These are phyloP conservation scores for Anas platyrhynchos DNA, from an alignment of 2,113 vertebrate species.

Conservation along the genomic window DNA sequence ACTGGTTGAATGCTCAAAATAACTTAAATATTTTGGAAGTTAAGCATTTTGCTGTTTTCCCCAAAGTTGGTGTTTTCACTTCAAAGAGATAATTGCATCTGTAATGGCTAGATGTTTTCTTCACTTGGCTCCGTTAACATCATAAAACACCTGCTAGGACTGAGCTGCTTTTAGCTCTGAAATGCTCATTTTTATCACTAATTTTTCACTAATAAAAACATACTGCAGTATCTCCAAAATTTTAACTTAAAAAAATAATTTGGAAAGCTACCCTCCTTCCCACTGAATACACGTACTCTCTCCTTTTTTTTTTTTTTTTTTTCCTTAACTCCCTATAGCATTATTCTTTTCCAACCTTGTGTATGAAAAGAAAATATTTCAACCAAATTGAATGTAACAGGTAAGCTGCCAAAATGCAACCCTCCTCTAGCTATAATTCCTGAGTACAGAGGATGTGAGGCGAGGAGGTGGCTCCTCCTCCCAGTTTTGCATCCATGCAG, in stretches of 20 bases:
- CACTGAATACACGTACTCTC: background rate
- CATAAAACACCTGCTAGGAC: slow-evolving; percentile 41
- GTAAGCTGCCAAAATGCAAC: background rate
- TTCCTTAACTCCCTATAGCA: background rate
- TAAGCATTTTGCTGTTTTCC: slow-evolving; percentile 7
- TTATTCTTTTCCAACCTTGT: background rate
- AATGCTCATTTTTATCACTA: background rate
- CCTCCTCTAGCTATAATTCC: background rate
- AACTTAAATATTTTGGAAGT: slow-evolving; percentile 56
- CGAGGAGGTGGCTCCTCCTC: background rate
- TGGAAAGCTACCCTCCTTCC: background rate
- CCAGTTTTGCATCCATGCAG: background rate
- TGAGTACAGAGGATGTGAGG: accelerated
- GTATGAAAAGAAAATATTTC: background rate
- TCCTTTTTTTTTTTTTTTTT: background rate
- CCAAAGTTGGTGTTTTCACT: slow-evolving; percentile 10
- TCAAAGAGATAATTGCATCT: slow-evolving; percentile 26
- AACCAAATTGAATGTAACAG: background rate
- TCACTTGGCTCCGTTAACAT: background rate
- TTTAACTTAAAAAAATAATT: background rate
- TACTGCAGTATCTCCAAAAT: background rate
- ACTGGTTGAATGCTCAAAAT: slow-evolving; percentile 41
- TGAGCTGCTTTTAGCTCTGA: background rate
- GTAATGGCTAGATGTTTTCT: background rate
- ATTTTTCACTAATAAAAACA: background rate